Conservation (phyloP, 2,113 vertebrate genomes). For the Istiophorus platypterus region DNA sequence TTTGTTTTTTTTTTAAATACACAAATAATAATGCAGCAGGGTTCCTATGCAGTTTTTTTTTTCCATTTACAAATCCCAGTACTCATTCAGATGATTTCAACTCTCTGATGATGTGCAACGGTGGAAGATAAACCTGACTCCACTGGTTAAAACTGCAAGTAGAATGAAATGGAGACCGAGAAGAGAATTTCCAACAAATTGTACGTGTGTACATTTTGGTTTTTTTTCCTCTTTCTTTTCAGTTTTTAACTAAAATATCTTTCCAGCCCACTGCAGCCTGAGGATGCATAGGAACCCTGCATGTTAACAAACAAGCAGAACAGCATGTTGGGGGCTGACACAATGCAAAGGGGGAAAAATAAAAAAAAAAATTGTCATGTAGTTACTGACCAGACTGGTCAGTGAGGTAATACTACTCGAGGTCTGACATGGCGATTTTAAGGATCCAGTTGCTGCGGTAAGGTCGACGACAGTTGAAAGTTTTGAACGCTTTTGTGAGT, state of each 20-base stretch:
- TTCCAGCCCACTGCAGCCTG: not conserved
- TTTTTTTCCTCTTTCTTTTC: no score
- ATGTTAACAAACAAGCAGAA: slow-evolving; percentile 19
- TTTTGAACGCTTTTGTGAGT: slow-evolving; percentile 25
- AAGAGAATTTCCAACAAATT: no score
- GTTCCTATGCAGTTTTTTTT: slow-evolving; percentile 38
- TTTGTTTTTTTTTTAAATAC: no score
- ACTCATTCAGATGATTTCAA: not conserved
- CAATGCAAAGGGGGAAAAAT: slow-evolving; percentile 15
- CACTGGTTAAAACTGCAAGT: not conserved
- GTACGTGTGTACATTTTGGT: no score
- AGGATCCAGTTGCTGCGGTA: slow-evolving; percentile 60
- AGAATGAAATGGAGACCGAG: not conserved
- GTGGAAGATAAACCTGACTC: no score
- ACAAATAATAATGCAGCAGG: slow-evolving; percentile 46
- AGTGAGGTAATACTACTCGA: slow-evolving; percentile 70
- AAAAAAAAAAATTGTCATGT: not conserved
- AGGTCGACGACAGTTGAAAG: slow-evolving; percentile 43
- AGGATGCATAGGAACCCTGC: slow-evolving; percentile 47
- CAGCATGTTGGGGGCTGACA: slow-evolving; percentile 19
- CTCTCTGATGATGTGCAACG: not conserved
- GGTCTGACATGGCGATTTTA: slow-evolving; percentile 57
- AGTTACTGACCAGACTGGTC: slow-evolving; percentile 32
- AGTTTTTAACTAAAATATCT: not conserved
- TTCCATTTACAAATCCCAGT: not conserved